These are phyloP conservation scores for Rhinogobius similis DNA, from an alignment of 2,113 vertebrate species.

Conservation along the genomic window DNA sequence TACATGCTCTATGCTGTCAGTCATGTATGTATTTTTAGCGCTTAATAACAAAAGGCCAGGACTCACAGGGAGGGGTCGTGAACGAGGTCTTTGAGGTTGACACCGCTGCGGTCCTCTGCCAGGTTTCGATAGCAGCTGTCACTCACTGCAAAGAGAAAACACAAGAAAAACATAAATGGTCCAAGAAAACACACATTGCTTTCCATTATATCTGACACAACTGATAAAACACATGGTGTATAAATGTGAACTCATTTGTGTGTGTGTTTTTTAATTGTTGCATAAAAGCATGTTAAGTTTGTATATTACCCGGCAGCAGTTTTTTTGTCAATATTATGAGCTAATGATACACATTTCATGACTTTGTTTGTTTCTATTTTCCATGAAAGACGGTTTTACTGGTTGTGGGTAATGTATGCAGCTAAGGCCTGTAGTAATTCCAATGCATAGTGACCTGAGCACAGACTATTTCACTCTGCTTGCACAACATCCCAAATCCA, in stretches of 20 bases:
- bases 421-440: too few species aligned
- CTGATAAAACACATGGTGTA: too few species aligned
- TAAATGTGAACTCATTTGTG: too few species aligned
- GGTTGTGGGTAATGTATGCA: too few species aligned
- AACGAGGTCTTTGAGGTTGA: constrained; percentile 99
- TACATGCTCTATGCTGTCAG: neutral
- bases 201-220: neutral
- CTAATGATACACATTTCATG: too few species aligned
- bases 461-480: neutral
- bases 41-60: constrained; percentile 17
- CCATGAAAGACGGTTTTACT: too few species aligned
- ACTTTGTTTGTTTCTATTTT: too few species aligned
- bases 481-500: neutral
- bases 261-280: too few species aligned
- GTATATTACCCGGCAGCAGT: too few species aligned
- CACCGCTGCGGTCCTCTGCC: constrained; percentile 97
- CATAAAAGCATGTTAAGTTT: too few species aligned
- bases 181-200: neutral
- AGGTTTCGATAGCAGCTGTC: constrained; percentile 99
- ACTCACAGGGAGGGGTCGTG: constrained; percentile 99
- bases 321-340: too few species aligned
- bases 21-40: neutral
- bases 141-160: constrained; percentile 83
- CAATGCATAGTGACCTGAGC: too few species aligned
- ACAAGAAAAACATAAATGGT: constrained; percentile 26